Conservation (phyloP, 2,113 vertebrate genomes). For the Willisornis vidua region DNA sequence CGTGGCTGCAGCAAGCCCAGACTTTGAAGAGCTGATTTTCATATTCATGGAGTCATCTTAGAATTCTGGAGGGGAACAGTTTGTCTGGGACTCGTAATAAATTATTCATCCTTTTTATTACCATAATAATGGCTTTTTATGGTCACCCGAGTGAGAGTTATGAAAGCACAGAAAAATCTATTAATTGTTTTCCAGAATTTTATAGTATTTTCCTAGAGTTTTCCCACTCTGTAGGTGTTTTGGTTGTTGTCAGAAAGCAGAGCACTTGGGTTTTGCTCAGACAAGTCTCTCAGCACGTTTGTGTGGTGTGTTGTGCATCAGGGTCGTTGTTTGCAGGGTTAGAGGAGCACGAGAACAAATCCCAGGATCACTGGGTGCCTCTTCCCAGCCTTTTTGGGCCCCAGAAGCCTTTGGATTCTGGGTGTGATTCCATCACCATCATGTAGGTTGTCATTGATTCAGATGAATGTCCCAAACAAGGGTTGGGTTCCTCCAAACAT, state of each 20-base stretch:
- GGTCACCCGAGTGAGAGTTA: constrained; percentile 43
- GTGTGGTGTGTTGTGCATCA: background rate
- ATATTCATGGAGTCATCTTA: background rate
- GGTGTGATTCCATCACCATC: background rate
- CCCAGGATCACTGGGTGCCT: background rate
- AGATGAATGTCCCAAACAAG: background rate
- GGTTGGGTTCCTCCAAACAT: background rate
- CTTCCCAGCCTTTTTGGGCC: background rate
- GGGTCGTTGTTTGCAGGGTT: background rate
- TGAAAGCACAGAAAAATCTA: constrained; percentile 51
- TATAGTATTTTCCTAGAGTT: background rate
- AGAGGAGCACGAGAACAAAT: background rate
- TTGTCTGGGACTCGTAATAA: constrained; percentile 49
- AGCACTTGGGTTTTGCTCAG: background rate
- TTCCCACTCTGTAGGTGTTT: background rate
- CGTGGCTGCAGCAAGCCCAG: background rate
- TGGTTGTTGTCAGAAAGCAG: background rate
- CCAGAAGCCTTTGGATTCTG: background rate
- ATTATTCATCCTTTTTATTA: constrained; percentile 65
- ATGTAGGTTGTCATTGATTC: background rate
- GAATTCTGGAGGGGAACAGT: constrained; percentile 32
- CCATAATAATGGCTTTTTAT: constrained; percentile 57
- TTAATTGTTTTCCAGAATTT: constrained; percentile 51
- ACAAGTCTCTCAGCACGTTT: background rate
- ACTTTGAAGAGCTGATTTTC: background rate